Base-by-base conservation (phyloP, 2,113 vertebrate genomes). In the Eudyptes chrysolophus region DNA sequence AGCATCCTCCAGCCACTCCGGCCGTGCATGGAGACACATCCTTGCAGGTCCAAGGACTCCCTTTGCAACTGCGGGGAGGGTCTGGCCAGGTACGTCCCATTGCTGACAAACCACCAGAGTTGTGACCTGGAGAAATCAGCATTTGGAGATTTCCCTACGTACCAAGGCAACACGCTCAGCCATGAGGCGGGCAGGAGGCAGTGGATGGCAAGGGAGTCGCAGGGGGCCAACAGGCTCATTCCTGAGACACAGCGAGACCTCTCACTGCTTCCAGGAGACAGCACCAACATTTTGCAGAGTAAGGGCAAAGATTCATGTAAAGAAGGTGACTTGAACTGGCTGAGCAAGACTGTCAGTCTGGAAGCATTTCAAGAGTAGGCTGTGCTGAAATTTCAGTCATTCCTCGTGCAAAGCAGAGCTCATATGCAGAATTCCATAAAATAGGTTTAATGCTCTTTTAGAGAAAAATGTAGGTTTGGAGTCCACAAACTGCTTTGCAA, bases 171-270 rank as follows among this genome's bases (percentile, higher is more conserved):
- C 11, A 7, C 0, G 0, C 34, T 62, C 25, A 77, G 55, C 60
- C 54, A 17, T 0, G 16, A 78, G 18, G 24, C 0, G 2, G 36
- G 29, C 11, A 81, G 29, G 13, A 29, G 17, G 11, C 25, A 65
- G 29, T 19, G 60, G 61, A 40, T 0, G 2, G 22, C 1, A 3
- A 42, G 22, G 49, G 46, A 65, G 36, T 7, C 1, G 0, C 36
- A 70, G 26, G 15, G 20, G 16, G 5, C 5, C 29, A 57, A 11
- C 13, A 57, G 8, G 5, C 24, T 74, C n/a, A 6, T 49, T 87
- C 26, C 55, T 72, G 36, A 55, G 20, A 13, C 71, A 44, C 38
- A 54, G 19, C 1, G 2, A 84, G 62, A 72, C 12, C 15, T 85
- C 34, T 34, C 52, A 3, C 20, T 71, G 38, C 65, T 68, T 51